These are phyloP conservation scores for Henricia sp. DNA, from an alignment of 53 echinoderm and acorn worm genomes.

Conservation along the genomic window DNA sequence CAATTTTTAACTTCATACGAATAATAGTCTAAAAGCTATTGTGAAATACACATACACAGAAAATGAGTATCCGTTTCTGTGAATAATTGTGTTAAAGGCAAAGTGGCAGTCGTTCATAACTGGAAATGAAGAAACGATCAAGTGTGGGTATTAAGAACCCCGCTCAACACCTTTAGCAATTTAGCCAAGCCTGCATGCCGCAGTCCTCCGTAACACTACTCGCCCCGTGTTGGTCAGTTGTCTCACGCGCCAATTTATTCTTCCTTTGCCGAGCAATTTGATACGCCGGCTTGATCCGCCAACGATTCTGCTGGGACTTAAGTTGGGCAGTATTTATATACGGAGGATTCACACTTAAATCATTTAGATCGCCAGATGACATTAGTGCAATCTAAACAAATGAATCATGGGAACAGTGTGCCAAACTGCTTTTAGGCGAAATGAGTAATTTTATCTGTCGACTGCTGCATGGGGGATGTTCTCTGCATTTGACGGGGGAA, in stretches of 20 bases:
- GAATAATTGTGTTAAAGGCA: too few relatives aligned
- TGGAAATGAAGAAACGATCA: not conserved
- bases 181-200: not conserved
- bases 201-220: constrained; percentile 1
- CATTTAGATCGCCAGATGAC: constrained; percentile 55
- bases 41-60: too few relatives aligned
- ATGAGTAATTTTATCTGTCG: constrained; percentile 22
- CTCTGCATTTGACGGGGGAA: not conserved
- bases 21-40: too few relatives aligned
- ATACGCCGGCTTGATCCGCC: constrained; percentile 20
- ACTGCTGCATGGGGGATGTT: not conserved
- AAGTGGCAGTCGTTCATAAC: too few relatives aligned
- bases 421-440: constrained; percentile 38
- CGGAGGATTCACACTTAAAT: constrained; percentile 48
- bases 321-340: constrained; percentile 49
- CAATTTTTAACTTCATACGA: too few relatives aligned
- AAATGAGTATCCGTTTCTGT: too few relatives aligned
- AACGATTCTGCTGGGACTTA: constrained; percentile 43
- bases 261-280: constrained; percentile 50
- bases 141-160: not conserved
- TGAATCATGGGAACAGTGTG: constrained; percentile 48
- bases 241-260: constrained; percentile 50
- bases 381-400: constrained; percentile 58
- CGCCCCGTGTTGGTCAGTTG: constrained; percentile 16
- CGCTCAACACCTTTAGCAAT: constrained; percentile 14